These are phyloP conservation scores for Dendronephthya gigantea DNA, from an alignment of 64 coral and sea anemone genomes.

Conservation along the genomic window DNA sequence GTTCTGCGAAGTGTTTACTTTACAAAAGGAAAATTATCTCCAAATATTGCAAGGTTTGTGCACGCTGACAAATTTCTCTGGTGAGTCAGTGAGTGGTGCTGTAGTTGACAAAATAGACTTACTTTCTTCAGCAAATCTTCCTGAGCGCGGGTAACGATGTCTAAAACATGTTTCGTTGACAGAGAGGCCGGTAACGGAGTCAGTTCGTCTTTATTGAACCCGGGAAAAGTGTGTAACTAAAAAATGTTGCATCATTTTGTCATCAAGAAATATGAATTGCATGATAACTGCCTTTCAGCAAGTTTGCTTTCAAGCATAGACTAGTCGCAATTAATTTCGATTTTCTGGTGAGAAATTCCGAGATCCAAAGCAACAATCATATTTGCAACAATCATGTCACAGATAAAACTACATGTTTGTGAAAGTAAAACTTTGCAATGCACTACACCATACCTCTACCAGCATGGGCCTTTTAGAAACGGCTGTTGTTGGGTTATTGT, in stretches of 20 bases:
- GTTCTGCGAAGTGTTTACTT: too few species aligned
- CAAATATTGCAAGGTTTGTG: too few species aligned
- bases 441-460: conserved; percentile 45
- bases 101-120: too few species aligned
- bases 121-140: conserved; percentile 76
- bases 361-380: too few species aligned
- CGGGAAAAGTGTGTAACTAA: conserved; percentile 87
- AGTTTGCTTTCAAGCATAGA: too few species aligned
- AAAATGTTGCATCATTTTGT: not conserved
- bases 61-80: too few species aligned
- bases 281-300: too few species aligned
- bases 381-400: conserved; percentile 1
- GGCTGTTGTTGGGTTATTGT: conserved; percentile 8
- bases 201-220: conserved; percentile 67
- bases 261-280: not conserved
- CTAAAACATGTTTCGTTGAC: conserved; percentile 47
- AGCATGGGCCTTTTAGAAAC: conserved; percentile 61
- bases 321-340: too few species aligned
- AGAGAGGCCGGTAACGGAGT: conserved; percentile 64
- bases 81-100: too few species aligned
- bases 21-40: too few species aligned
- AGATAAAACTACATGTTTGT: not conserved
- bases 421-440: not conserved
- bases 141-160: conserved; percentile 60
- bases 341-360: too few species aligned